These are phyloP conservation scores for Axis porcinus DNA, from an alignment of 2,113 vertebrate species.

Conservation along the genomic window DNA sequence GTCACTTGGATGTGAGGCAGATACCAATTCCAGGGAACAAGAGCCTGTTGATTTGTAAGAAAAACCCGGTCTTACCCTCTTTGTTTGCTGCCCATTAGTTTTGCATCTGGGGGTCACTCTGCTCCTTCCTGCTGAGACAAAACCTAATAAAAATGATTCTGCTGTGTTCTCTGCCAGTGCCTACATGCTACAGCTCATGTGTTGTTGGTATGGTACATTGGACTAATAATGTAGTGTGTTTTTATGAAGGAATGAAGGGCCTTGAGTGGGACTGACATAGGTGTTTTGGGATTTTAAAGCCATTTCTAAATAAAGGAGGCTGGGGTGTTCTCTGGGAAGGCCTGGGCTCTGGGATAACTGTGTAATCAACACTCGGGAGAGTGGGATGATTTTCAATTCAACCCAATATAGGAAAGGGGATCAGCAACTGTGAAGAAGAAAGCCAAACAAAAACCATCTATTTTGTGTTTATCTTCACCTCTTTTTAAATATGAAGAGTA, in stretches of 20 bases:
- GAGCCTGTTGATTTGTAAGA: conserved; percentile 78
- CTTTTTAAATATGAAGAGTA: not conserved
- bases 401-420: not conserved
- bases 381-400: not conserved
- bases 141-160: conserved; percentile 73
- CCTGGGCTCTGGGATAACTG: not conserved
- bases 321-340: not conserved
- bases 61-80: conserved; percentile 78
- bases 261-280: not conserved
- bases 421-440: not conserved
- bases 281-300: not conserved
- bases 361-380: not conserved
- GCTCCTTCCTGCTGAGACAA: conserved; percentile 61
- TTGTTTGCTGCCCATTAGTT: conserved; percentile 67
- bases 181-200: not conserved
- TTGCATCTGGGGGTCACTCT: conserved; percentile 73
- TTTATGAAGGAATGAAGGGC: not conserved
- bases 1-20: conserved; percentile 73
- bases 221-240: conserved; percentile 11
- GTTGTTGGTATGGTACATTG: not conserved
- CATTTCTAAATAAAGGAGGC: not conserved
- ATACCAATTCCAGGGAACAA: conserved; percentile 69
- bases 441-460: not conserved
- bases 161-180: conserved; percentile 44
- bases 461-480: not conserved